Evolutionary conservation across 2,113 vertebrate genomes (phyloP).

Genomic region (Zosterops japonicus): DNA sequence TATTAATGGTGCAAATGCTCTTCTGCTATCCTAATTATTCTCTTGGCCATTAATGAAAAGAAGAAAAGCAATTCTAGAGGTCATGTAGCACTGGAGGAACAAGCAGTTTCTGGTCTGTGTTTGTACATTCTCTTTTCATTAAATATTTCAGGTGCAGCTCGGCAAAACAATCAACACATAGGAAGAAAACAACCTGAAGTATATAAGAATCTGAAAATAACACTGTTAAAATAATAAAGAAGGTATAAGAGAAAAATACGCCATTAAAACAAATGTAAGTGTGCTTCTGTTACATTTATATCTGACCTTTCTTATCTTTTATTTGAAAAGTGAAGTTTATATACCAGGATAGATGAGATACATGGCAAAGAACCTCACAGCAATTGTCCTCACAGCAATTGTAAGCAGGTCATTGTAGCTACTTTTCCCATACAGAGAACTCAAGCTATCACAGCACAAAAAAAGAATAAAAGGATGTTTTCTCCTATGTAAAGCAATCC

Average conservation of each 20-base stretch:
- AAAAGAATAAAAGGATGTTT: not conserved
- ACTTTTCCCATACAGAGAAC: not conserved
- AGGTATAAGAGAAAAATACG: not conserved
- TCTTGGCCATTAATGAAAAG: not conserved
- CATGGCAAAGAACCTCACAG: not conserved
- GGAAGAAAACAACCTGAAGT: not conserved
- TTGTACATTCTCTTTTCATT: constrained; percentile 3
- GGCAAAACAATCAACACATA: not conserved
- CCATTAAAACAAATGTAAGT: not conserved
- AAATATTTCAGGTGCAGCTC: not conserved
- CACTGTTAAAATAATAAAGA: not conserved
- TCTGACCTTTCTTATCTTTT: not conserved
- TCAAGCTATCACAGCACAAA: not conserved
- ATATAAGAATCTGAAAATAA: not conserved
- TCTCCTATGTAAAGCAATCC: not conserved
- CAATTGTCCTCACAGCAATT: not conserved
- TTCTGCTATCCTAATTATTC: not conserved
- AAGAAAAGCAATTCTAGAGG: not conserved
- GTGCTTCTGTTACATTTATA: not conserved
- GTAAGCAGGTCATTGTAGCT: not conserved
- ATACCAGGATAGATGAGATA: not conserved
- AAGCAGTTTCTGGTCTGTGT: not conserved
- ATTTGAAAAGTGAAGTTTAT: not conserved
- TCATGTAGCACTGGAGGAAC: not conserved
- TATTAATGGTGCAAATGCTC: not conserved